Evolutionary conservation across 2,113 vertebrate genomes (phyloP).

Genomic region (Strix uralensis): DNA sequence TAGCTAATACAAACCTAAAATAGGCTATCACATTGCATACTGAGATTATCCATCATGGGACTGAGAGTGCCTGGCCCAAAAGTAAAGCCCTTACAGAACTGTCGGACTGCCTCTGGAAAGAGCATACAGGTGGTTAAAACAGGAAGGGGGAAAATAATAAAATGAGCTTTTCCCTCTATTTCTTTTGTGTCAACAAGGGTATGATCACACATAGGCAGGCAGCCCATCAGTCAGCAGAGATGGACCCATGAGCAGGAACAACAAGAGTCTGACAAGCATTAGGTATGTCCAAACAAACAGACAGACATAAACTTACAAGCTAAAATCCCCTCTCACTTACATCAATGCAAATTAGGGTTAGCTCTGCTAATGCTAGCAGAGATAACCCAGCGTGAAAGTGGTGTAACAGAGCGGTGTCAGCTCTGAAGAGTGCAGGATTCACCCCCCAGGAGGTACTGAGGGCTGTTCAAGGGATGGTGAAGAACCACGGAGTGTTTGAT

Average conservation of each 20-base stretch:
- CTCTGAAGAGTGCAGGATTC: not conserved
- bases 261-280: not conserved
- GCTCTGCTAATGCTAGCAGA: not conserved
- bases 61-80: not conserved
- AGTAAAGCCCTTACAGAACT: not conserved
- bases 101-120: not conserved
- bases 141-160: not conserved
- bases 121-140: not conserved
- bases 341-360: not conserved
- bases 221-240: conserved; percentile 8
- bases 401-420: not conserved
- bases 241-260: not conserved
- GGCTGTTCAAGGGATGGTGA: not conserved
- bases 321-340: not conserved
- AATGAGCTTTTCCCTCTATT: not conserved
- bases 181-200: not conserved
- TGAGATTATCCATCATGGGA: conserved; percentile 20
- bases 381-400: not conserved
- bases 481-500: not conserved
- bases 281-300: not conserved
- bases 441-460: not conserved
- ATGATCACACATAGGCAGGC: not conserved
- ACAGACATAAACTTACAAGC: not conserved
- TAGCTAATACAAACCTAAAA: not conserved
- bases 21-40: not conserved